A percentile compares a stretch with the other conserved stretches of the same genome.
These are phyloP conservation scores for Pyrocephalus nanus DNA, from an alignment of 2,797 vertebrate genomes.

Conservation along the genomic window DNA sequence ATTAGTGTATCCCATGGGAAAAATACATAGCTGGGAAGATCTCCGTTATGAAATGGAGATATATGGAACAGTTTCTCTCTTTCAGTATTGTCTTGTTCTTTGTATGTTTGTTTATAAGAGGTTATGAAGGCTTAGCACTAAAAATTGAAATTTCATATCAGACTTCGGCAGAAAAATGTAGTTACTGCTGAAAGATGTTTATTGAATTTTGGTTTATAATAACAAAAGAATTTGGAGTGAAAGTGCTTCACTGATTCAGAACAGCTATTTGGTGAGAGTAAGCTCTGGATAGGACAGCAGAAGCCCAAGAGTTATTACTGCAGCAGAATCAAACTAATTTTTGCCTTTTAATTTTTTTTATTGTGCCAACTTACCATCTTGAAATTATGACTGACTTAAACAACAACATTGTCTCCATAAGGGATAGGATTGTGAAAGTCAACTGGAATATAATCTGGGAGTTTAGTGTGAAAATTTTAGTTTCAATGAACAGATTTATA, in stretches of 20 bases:
- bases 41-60: background rate
- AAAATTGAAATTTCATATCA: background rate
- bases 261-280: background rate
- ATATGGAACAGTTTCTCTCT: background rate
- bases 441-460: background rate
- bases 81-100: background rate
- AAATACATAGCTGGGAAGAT: background rate
- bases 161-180: background rate
- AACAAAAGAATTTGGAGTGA: background rate
- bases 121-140: background rate
- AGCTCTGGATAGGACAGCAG: background rate
- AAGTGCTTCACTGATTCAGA: background rate
- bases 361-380: background rate
- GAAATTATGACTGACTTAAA: background rate
- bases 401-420: background rate
- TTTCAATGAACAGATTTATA: background rate
- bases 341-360: background rate
- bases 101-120: background rate
- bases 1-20: background rate
- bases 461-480: background rate
- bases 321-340: background rate
- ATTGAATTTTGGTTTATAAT: background rate
- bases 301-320: background rate
- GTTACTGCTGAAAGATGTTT: background rate
- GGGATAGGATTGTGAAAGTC: background rate